A percentile compares a stretch with the other conserved stretches of the same genome.
These are phyloP conservation scores for Acropternis orthonyx DNA, from an alignment of 2,797 vertebrate species.

Conservation along the genomic window DNA sequence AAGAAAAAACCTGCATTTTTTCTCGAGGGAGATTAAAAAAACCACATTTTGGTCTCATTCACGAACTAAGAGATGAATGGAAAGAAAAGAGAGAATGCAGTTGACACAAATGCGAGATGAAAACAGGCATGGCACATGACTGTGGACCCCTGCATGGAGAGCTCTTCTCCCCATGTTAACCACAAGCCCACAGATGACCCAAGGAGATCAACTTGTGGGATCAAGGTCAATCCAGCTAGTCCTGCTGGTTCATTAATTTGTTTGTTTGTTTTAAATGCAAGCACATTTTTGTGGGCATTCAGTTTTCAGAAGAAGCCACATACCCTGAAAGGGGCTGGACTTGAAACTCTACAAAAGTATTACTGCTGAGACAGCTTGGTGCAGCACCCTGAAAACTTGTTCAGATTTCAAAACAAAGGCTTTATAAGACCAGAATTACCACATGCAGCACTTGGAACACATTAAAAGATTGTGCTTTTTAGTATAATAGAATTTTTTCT, in stretches of 20 bases:
- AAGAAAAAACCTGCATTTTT: not conserved
- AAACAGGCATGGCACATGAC: not conserved
- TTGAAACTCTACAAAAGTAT: not conserved
- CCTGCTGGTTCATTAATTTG: not conserved
- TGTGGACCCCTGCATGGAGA: not conserved
- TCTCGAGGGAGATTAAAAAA: not conserved
- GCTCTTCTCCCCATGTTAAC: not conserved
- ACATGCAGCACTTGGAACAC: not conserved
- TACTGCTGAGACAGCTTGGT: not conserved
- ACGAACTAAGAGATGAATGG: conserved; percentile 10
- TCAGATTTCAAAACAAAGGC: not conserved
- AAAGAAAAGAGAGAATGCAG: not conserved
- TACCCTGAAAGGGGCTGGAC: not conserved
- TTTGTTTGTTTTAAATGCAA: not conserved
- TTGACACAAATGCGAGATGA: not conserved
- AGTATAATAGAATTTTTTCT: not conserved
- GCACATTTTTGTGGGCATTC: not conserved
- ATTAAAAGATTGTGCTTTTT: not conserved
- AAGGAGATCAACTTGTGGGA: not conserved
- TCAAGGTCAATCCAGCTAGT: not conserved
- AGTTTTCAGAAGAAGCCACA: not conserved
- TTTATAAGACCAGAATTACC: not conserved
- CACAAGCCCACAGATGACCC: not conserved
- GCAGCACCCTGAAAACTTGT: not conserved
- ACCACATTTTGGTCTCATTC: not conserved